Evolutionary conservation across 2,113 vertebrate genomes (phyloP), one percentile per base, ranked within the genome.

Genomic region (Lagopus muta): DNA sequence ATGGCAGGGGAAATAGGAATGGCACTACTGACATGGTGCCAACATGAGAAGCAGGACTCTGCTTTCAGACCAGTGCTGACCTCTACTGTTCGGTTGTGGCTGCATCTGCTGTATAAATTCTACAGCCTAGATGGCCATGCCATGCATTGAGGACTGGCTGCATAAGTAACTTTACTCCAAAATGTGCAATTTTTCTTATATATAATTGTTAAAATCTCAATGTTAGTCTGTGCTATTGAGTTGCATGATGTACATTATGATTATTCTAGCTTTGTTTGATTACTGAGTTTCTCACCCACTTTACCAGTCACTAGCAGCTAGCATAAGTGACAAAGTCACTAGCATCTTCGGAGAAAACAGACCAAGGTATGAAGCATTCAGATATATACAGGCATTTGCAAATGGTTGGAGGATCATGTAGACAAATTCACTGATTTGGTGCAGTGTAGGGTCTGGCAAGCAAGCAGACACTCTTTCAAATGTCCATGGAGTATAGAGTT

Each of bases 161-260:
- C 57, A 1, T 25, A 19, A 42, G 7, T 61, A 82, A 21, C 25
- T 71, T 71, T 50, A 14, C 18, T 71, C 73, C 48, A 70, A 88
- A 85, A 28, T 1, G 0, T 74, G 13, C 11, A 10, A 3, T 19
- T 64, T 54, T 69, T 8, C 30, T 43, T 58, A 14, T n/a, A 38
- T 16, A 30, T 67, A 69, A 25, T 47, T n/a, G 67, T 73, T 48
- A 64, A 22, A 38, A 38, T 73, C 19, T 71, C 71, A 13, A 11
- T 0, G 0, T 20, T 38, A 58, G 21, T 73, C 76, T 57, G 7
- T 67, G 32, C 7, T 36, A 25, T 36, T 61, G 34, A 61, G 21
- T 61, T 36, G 13, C 22, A 36, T 61, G 42, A 45, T 11, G 12
- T 79, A 20, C 20, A 3, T 28, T 83, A 8, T 24, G 5, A 9